Conservation (phyloP, 2,113 vertebrate species). For the Microcebus lehilahytsara region DNA sequence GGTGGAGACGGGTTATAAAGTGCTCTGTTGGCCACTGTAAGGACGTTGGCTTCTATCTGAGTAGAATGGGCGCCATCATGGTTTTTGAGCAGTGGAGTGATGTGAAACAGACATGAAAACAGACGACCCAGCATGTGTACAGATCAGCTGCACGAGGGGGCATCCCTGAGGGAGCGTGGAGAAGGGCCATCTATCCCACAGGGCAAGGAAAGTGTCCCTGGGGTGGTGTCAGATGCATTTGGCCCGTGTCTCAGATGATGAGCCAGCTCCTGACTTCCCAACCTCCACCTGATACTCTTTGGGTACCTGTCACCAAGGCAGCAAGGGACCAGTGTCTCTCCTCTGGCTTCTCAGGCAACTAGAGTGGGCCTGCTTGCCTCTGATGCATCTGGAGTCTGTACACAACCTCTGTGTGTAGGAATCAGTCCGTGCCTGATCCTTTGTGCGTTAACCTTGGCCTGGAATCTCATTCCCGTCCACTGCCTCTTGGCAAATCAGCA, state of each 20-base stretch:
- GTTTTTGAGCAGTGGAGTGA: not conserved
- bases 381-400: not conserved
- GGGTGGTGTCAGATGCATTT: not conserved
- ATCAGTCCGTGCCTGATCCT: not conserved
- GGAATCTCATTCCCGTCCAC: not conserved
- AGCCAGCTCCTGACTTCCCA: not conserved
- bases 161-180: not conserved
- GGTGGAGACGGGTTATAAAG: not conserved
- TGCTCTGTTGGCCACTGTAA: not conserved
- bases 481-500: not conserved
- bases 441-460: not conserved
- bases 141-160: not conserved
- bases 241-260: not conserved
- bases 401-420: too few relatives aligned
- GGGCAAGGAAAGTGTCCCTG: not conserved
- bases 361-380: not conserved
- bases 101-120: not conserved
- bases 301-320: not conserved
- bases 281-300: not conserved
- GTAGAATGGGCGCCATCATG: not conserved
- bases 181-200: not conserved
- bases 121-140: not conserved
- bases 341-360: not conserved
- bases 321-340: not conserved
- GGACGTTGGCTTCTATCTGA: not conserved